Conservation (phyloP, 2,797 vertebrate species). For the Sitta carolinensis region DNA sequence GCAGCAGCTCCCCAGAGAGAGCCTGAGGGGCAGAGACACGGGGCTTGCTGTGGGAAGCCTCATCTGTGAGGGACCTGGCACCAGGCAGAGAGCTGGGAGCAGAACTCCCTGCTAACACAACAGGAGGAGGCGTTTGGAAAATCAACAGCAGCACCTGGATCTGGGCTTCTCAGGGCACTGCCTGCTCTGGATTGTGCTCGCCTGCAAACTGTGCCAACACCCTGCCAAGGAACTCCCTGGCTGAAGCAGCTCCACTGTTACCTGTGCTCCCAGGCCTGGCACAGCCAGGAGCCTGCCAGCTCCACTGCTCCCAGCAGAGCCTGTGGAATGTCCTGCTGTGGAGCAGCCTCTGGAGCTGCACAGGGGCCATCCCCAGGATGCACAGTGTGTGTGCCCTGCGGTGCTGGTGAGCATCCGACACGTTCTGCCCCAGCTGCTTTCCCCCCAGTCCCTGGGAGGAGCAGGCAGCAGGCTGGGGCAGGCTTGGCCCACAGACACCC, state of each 20-base stretch:
- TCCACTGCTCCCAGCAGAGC: not conserved
- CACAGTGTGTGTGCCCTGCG: rapidly evolving
- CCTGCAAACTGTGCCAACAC: not conserved
- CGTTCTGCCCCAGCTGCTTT: not conserved
- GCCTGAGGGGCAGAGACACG: not conserved
- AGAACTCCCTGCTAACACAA: not conserved
- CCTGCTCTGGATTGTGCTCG: not conserved
- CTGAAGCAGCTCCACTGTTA: not conserved
- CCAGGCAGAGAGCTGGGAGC: not conserved
- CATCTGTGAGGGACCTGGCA: not conserved
- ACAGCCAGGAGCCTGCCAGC: not conserved
- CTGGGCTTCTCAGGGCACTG: not conserved
- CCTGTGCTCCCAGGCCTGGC: rapidly evolving
- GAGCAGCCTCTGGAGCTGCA: not conserved
- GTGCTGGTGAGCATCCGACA: rapidly evolving
- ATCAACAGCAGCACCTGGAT: not conserved
- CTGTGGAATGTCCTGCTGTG: rapidly evolving
- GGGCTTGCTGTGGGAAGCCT: not conserved
- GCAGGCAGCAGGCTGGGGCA: not conserved
- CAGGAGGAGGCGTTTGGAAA: not conserved
- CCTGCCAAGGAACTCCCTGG: not conserved
- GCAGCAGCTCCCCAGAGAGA: not conserved
- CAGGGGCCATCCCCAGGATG: not conserved
- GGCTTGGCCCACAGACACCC: not conserved
- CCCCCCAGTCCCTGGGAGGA: not conserved